Base-by-base conservation (phyloP, 2,888 invertebrate genomes). In the Criorhina ranunculi region DNA sequence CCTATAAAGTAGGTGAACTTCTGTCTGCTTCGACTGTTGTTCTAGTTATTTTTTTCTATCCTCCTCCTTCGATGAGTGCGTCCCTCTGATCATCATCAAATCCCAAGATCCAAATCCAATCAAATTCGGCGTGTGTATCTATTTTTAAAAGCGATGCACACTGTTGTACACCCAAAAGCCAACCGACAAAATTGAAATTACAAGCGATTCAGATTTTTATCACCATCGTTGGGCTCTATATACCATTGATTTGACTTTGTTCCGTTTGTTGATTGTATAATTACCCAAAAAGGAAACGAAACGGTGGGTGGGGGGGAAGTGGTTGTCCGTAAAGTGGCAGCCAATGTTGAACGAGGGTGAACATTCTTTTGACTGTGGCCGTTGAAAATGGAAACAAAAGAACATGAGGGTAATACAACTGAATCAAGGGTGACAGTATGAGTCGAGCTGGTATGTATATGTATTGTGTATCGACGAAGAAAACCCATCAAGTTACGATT, bases 201-300 rank as follows among this genome's bases (percentile, higher is more conserved):
- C 77, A 77, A 69, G 67, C 51, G 40, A 69, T 77, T 69, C 37
- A 17, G 77, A 69, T 77, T 77, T 77, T 77, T 78, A 69, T 78
- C 67, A 66, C 17, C 55, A 31, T 42, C 53, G 24, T 33, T 15
- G 55, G 49, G 55, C 62, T 62, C 46, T 57, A 70, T 57, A 70
- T 70, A 55, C 64, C 62, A 44, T 62, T 62, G 69, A 70, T 62
- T 78, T 78, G 78, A 78, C 78, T 78, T 46, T 55, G 78, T 78
- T 64, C 70, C 78, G 78, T 70, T 78, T 70, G 70, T 78, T 78
- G 78, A 78, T 78, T 78, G 62, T 78, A 70, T 78, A 78, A 78
- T 78, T 78, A 70, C 70, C 62, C 35, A 9, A 78, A 64, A 78
- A 64, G 46, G 60, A 59, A 69, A 29, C 29, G 31, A 57, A n/a